These are phyloP conservation scores for Palythoa grandiflora DNA, from an alignment of 92 coral and sea anemone species.

Conservation along the genomic window DNA sequence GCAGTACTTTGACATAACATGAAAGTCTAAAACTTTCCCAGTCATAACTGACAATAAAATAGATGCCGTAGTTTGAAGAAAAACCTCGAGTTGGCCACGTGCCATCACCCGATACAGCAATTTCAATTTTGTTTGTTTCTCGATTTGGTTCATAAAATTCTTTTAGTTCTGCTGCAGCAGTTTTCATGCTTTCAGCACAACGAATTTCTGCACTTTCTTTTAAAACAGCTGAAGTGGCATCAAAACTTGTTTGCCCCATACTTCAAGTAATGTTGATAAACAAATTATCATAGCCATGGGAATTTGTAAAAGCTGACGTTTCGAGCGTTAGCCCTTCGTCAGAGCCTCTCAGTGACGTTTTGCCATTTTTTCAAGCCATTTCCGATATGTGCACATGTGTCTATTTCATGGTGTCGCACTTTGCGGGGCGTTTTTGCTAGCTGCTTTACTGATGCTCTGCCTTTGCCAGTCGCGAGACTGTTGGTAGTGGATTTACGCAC, in stretches of 20 bases:
- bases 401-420: slow-evolving; percentile 16
- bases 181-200: not conserved
- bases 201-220: slow-evolving; percentile 26
- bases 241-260: slow-evolving; percentile 32
- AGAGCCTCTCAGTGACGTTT: too few relatives aligned
- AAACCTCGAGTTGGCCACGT: too few relatives aligned
- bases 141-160: not conserved
- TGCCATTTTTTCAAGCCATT: slow-evolving; percentile 61
- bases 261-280: too few relatives aligned
- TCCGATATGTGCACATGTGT: slow-evolving; percentile 16
- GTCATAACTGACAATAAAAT: not conserved
- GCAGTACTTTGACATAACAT: too few relatives aligned
- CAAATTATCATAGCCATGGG: too few relatives aligned
- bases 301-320: too few relatives aligned
- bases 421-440: slow-evolving; percentile 16
- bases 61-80: too few relatives aligned
- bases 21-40: too few relatives aligned
- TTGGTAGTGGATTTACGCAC: slow-evolving; percentile 2
- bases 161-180: slow-evolving; percentile 14
- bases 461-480: slow-evolving; percentile 24
- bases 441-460: slow-evolving; percentile 11
- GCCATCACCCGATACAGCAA: too few relatives aligned
- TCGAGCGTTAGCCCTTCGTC: too few relatives aligned
- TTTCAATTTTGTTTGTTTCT: too few relatives aligned
- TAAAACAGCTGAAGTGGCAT: not conserved